Evolutionary conservation across 2,888 invertebrate genomes (phyloP).

Genomic region (Girardia tigrina): DNA sequence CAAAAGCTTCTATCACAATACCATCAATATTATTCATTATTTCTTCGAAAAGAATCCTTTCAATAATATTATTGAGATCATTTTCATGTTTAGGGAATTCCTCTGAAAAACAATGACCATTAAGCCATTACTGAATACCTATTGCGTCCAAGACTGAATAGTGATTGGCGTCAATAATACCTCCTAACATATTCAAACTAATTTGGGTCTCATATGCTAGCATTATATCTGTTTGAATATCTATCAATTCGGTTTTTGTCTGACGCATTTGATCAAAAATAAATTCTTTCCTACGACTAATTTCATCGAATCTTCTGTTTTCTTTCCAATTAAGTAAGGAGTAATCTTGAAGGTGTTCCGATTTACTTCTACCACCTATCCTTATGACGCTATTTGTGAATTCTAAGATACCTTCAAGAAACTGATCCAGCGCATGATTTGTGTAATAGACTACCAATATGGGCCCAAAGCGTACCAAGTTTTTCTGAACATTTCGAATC

Average conservation of each 20-base stretch:
- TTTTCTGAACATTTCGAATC: constrained; percentile 54
- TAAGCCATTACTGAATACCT: neutral
- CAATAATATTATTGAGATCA: neutral
- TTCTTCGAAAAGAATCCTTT: too few species aligned
- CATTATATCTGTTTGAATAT: neutral
- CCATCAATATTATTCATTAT: too few species aligned
- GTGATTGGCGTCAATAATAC: neutral
- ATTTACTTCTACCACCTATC: constrained; percentile 37
- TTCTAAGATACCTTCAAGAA: constrained; percentile 56
- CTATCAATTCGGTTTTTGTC: neutral
- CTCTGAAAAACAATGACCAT: neutral
- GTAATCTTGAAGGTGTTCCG: constrained; percentile 30
- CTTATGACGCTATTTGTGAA: constrained; percentile 39
- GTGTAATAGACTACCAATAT: constrained; percentile 69
- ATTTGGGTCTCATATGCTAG: neutral
- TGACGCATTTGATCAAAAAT: neutral
- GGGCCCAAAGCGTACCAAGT: constrained; percentile 49
- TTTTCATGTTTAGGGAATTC: neutral
- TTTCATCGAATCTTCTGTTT: too few species aligned
- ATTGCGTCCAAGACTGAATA: neutral
- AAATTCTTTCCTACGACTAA: neutral
- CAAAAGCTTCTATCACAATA: too few species aligned
- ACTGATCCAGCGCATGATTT: constrained; percentile 74
- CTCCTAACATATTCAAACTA: neutral
- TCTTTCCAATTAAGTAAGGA: neutral